Conservation (phyloP, 2,797 vertebrate species). For the Rhincodon typus region DNA sequence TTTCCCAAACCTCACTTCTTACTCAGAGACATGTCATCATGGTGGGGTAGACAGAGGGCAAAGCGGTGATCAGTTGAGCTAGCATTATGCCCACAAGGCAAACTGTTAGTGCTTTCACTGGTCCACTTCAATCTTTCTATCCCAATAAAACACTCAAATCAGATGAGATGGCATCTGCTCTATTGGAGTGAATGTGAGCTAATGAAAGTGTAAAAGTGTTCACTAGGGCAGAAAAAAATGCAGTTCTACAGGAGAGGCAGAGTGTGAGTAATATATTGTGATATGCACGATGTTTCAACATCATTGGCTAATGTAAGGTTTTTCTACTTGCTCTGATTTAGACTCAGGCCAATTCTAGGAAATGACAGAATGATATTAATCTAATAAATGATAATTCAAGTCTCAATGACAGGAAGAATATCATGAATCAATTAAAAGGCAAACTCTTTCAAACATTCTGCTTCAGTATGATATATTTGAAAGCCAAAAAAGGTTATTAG, state of each 20-base stretch:
- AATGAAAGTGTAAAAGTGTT: slow-evolving; percentile 78
- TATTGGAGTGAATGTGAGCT: slow-evolving; percentile 72
- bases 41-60: slow-evolving; percentile 41
- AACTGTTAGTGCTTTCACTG: slow-evolving; percentile 48
- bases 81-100: slow-evolving; percentile 44
- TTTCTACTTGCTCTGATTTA: slow-evolving; percentile 12
- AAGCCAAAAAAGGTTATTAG: background rate
- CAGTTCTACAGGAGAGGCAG: slow-evolving; percentile 58
- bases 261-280: slow-evolving; percentile 60
- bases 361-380: slow-evolving; percentile 22
- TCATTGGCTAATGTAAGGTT: background rate
- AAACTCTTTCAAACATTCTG: background rate
- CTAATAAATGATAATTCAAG: background rate
- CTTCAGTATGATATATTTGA: background rate
- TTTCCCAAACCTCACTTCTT: slow-evolving; percentile 41
- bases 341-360: background rate
- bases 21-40: background rate
- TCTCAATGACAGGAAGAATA: background rate
- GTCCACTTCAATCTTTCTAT: slow-evolving; percentile 45
- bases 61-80: slow-evolving; percentile 41
- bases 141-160: slow-evolving; percentile 47
- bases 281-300: slow-evolving; percentile 55
- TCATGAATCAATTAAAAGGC: background rate
- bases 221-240: slow-evolving; percentile 73
- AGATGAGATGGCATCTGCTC: slow-evolving; percentile 67